These are phyloP conservation scores for Halcyon badia DNA, from an alignment of 2,797 vertebrate species.

Conservation along the genomic window DNA sequence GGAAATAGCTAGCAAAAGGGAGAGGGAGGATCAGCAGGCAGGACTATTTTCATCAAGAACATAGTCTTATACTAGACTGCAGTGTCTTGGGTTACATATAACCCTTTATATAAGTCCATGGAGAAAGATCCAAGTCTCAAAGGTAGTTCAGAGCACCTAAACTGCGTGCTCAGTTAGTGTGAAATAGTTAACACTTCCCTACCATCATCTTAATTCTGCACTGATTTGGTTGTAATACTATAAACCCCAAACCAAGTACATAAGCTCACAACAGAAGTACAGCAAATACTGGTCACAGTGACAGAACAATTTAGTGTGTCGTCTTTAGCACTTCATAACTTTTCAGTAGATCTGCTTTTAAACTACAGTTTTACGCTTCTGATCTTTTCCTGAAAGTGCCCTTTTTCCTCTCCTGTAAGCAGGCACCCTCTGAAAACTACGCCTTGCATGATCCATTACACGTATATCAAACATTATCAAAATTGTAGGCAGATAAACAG, in stretches of 20 bases:
- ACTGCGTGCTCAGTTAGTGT: neutral
- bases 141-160: neutral
- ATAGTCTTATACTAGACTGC: neutral
- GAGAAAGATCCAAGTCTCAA: neutral
- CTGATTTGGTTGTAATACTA: neutral
- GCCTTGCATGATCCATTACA: accelerated
- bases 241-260: neutral
- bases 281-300: neutral
- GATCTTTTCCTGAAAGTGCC: neutral
- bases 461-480: neutral
- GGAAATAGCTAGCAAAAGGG: neutral
- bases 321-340: neutral
- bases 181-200: neutral
- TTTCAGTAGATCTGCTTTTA: neutral
- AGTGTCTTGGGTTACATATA: neutral
- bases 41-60: neutral
- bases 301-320: neutral
- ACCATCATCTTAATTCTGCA: neutral
- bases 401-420: neutral
- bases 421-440: neutral
- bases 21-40: neutral
- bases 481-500: neutral
- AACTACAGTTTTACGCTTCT: neutral
- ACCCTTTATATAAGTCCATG: accelerated
- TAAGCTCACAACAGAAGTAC: neutral